These are phyloP conservation scores for Thamnophis elegans DNA, from an alignment of 2,797 vertebrate genomes.

Conservation along the genomic window DNA sequence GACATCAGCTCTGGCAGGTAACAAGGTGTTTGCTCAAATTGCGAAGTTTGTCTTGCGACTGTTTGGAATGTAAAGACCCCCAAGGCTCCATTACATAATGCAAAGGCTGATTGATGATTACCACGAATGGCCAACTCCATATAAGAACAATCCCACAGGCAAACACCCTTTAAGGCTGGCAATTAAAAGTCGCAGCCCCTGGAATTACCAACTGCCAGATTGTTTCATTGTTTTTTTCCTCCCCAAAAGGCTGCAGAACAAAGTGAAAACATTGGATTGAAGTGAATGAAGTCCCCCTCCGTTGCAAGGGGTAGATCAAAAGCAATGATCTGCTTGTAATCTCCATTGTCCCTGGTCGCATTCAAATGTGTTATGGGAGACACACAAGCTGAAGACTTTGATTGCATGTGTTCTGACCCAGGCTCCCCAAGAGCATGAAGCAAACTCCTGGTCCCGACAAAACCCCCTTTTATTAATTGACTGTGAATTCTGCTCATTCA, in stretches of 20 bases:
- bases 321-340: not conserved
- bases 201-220: not conserved
- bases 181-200: not conserved
- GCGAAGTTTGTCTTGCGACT: not conserved
- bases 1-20: not conserved
- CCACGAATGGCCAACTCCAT: not conserved
- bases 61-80: not conserved
- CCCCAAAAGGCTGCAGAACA: conserved; percentile 9
- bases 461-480: too few relatives aligned
- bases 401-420: not conserved
- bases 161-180: not conserved
- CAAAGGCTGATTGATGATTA: not conserved
- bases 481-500: too few relatives aligned
- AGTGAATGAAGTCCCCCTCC: conserved; percentile 1
- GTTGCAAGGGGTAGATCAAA: not conserved
- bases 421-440: too few relatives aligned
- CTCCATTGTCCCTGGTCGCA: not conserved
- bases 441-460: too few relatives aligned
- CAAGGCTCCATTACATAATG: not conserved
- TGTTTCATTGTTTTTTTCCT: not conserved
- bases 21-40: not conserved
- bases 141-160: not conserved
- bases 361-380: not conserved
- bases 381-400: not conserved
- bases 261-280: conserved; percentile 10